Conservation (phyloP, 2,888 invertebrate species). For the Trichogramma dendrolimi region DNA sequence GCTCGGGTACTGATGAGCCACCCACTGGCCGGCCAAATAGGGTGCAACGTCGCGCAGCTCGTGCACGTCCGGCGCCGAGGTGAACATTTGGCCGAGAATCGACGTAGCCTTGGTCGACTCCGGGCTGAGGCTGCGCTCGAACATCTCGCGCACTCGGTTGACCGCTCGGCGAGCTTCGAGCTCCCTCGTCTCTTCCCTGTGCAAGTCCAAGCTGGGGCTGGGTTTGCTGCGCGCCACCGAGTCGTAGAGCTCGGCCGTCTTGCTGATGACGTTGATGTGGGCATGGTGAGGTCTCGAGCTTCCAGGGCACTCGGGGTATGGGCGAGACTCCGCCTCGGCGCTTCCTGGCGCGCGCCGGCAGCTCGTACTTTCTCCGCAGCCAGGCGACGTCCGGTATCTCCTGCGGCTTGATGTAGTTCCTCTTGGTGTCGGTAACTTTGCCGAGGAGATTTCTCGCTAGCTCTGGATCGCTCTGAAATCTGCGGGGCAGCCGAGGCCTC, state of each 20-base stretch:
- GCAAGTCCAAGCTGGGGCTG: neutral
- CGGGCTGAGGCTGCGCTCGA: conserved; percentile 57
- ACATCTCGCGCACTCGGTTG: conserved; percentile 67
- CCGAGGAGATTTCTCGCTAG: conserved; percentile 61
- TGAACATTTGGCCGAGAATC: conserved; percentile 72
- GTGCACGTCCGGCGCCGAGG: conserved; percentile 74
- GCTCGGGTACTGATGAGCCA: conserved; percentile 73
- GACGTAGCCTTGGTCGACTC: conserved; percentile 53
- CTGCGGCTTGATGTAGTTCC: conserved; percentile 53
- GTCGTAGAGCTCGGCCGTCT: conserved; percentile 64
- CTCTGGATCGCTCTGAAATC: conserved; percentile 77
- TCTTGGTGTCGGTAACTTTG: conserved; percentile 50
- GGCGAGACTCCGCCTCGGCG: conserved; percentile 55
- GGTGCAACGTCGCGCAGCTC: conserved; percentile 75
- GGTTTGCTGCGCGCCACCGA: conserved; percentile 34
- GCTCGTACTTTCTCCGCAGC: conserved; percentile 62
- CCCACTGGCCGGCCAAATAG: conserved; percentile 74
- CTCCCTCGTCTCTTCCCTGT: conserved; percentile 44
- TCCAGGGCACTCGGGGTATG: conserved; percentile 62
- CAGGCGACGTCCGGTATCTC: conserved; percentile 61
- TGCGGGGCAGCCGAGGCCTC: conserved; percentile 47
- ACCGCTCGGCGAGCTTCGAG: conserved; percentile 58
- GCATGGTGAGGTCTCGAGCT: conserved; percentile 73
- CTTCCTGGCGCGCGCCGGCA: conserved; percentile 56
- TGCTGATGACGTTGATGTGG: conserved; percentile 88